Percentiles rank a stretch among this genome's conserved stretches.
phyloP scores from a whole-genome alignment of 2,113 vertebrate genomes.

The Mesitornis unicolor region DNA sequence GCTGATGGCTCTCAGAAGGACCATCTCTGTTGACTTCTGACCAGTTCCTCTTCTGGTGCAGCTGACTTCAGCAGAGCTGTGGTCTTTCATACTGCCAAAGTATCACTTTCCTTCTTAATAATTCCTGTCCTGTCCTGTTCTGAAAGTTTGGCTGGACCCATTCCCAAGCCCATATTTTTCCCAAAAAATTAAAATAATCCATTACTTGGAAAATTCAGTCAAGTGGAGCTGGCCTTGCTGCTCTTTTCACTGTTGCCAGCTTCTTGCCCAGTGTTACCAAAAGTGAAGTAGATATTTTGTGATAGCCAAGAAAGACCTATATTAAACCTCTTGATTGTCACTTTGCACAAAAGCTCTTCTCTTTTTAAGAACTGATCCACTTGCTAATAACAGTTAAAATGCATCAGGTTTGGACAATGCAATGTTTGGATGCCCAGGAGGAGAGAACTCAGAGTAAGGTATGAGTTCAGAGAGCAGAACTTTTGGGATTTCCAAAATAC shows the following conservation, averaged over 20 bases:
- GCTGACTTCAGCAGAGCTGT: not conserved
- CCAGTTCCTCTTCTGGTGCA: not conserved
- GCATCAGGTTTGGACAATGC: not conserved
- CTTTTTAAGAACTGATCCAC: not conserved
- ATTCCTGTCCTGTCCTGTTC: not conserved
- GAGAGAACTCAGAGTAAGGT: not conserved
- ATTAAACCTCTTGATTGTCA: not conserved
- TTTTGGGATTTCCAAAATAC: not conserved
- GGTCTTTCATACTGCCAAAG: not conserved
- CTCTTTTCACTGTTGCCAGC: not conserved
- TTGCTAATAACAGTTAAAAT: not conserved
- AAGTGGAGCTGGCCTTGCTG: not conserved
- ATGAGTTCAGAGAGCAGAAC: not conserved
- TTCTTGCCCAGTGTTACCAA: not conserved
- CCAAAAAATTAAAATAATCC: not conserved
- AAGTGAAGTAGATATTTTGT: not conserved
- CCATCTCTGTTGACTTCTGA: not conserved
- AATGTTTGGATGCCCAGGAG: not conserved
- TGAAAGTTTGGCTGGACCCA: not conserved
- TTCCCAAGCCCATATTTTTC: not conserved
- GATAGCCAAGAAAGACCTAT: not conserved
- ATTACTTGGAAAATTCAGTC: not conserved
- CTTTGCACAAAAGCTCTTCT: fast-evolving
- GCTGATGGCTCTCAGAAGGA: not conserved
- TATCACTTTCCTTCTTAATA: not conserved